Base-by-base conservation (phyloP, 2,888 invertebrate species). In the Cephus runcator region DNA sequence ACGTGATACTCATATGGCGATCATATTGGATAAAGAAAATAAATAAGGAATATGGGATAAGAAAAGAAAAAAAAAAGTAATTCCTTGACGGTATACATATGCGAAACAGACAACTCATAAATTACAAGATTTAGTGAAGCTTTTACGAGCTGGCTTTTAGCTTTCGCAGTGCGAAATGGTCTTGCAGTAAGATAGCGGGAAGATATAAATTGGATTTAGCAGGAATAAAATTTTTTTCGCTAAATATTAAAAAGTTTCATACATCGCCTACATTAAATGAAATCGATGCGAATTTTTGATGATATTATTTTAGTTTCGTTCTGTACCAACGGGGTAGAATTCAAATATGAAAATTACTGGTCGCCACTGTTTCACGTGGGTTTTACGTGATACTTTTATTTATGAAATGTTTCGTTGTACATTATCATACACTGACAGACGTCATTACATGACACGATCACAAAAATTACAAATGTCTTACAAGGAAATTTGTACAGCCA, bases 401-500 rank as follows among this genome's bases (percentile, higher is more conserved):
- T 56, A 40, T 40, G 56, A 56, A 23, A 23, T 23, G 0, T 56
- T 56, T 56, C 56, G 6, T 56, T 9, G 56, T 56, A 56, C 56
- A 56, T 56, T 56, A 23, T 56, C 56, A 15, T 56, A 56, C 56
- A 23, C 56, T 56, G 23, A 56, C 56, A 23, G 40, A 23, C 56
- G 56, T 23, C 56, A 23, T 56, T 56, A 56, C 23, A 23, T 56
- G 56, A 56, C 56, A 56, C 77, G 56, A 78, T 75, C 77, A 78
- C 75, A 75, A 35, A 40, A 76, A 79, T 83, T 79, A 81, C 71
- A 80, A 81, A 80, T 81, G 79, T 80, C 40, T 69, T 76, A 77
- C 77, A 77, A 77, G 77, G 69, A 79, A 81, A 81, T 79, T 79
- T 83, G 77, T 82, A 81, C 75, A 80, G 23, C 74, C 76, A 69